Conservation (phyloP, 2,113 vertebrate species). For the Aythya baeri region DNA sequence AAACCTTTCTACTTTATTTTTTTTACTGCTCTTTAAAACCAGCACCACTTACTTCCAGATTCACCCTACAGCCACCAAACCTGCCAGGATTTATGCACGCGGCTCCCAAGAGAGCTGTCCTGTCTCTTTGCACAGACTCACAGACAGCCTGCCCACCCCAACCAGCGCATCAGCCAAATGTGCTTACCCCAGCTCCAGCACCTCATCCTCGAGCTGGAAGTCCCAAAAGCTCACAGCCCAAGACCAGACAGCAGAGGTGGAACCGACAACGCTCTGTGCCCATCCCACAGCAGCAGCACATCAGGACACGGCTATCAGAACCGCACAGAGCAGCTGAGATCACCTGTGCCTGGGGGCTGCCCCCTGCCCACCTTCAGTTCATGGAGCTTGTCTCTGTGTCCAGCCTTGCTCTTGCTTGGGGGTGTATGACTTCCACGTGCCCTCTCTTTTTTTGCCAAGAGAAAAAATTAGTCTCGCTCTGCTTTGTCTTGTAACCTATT, state of each 20-base stretch:
- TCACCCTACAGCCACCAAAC: neutral
- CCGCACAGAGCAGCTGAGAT: too few species aligned
- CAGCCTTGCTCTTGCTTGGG: neutral
- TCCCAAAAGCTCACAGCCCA: too few species aligned
- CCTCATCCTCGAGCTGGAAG: neutral
- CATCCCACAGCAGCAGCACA: neutral
- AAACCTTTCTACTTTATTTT: neutral
- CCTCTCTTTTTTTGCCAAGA: neutral
- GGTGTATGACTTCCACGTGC: fast-evolving
- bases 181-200: fast-evolving
- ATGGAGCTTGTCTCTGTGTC: neutral
- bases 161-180: fast-evolving
- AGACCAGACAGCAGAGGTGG: neutral
- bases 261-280: fast-evolving
- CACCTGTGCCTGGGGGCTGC: neutral
- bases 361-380: too few species aligned
- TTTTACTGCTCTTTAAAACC: neutral
- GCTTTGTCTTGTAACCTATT: neutral
- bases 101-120: neutral
- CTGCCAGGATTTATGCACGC: neutral
- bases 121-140: neutral
- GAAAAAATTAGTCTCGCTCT: neutral
- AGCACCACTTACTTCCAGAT: neutral
- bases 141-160: neutral
- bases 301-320: fast-evolving